Evolutionary conservation across 2,888 invertebrate genomes (phyloP).

Genomic region (Pandemis cinnamomeana): DNA sequence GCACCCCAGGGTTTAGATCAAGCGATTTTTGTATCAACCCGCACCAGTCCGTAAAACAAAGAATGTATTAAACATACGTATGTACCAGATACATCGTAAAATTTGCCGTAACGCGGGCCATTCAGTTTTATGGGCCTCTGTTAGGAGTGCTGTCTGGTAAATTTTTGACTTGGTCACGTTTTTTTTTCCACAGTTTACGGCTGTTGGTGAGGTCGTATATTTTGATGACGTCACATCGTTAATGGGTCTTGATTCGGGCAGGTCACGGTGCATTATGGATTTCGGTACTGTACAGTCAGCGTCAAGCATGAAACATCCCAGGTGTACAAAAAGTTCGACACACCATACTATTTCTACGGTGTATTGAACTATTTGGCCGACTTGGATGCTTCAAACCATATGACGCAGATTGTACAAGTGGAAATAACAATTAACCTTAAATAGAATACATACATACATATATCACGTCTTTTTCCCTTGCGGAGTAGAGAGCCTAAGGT

Average conservation of each 20-base stretch:
- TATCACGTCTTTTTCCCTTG: too few relatives aligned
- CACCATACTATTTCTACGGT: too few relatives aligned
- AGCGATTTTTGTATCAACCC: slow-evolving; percentile 26
- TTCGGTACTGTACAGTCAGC: neutral
- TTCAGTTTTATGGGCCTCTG: slow-evolving; percentile 39
- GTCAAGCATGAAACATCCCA: too few relatives aligned
- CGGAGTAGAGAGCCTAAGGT: too few relatives aligned
- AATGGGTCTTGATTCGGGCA: slow-evolving; percentile 19
- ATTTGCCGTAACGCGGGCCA: slow-evolving; percentile 36
- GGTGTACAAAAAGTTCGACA: too few relatives aligned
- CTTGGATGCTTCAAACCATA: too few relatives aligned
- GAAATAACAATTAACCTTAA: too few relatives aligned
- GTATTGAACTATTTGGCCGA: too few relatives aligned
- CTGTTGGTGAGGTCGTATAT: slow-evolving; percentile 29
- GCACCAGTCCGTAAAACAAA: slow-evolving; percentile 32
- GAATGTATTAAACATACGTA: slow-evolving; percentile 42
- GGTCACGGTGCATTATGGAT: slow-evolving; percentile 26
- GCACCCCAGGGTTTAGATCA: slow-evolving; percentile 23
- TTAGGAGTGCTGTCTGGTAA: slow-evolving; percentile 34
- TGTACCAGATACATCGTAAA: slow-evolving; percentile 43
- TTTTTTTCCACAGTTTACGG: slow-evolving; percentile 30
- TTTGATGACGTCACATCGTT: slow-evolving; percentile 36
- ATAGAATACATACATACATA: too few relatives aligned
- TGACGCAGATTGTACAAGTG: too few relatives aligned
- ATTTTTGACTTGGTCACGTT: slow-evolving; percentile 44